Percentiles rank a stretch among this genome's conserved stretches.
Conservation (phyloP, 1,140 invertebrate species). For the Steinernema khuongi region DNA sequence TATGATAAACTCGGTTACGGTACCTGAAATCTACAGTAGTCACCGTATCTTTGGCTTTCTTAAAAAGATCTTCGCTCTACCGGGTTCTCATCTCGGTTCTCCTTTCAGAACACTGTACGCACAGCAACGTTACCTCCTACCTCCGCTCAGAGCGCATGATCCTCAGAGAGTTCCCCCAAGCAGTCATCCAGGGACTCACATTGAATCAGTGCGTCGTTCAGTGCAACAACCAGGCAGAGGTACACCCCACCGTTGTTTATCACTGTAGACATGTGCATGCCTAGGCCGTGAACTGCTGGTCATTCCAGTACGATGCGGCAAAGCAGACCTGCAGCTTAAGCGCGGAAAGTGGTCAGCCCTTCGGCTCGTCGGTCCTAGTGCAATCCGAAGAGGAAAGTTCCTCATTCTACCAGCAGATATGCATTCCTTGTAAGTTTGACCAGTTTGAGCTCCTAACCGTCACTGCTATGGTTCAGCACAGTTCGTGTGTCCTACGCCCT, state of each 20-base stretch:
- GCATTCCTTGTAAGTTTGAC: slow-evolving; percentile 44
- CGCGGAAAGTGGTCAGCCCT: slow-evolving; percentile 46
- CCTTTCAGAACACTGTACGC: slow-evolving; percentile 1
- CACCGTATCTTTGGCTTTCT: too few relatives aligned
- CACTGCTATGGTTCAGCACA: slow-evolving; percentile 36
- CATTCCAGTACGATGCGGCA: slow-evolving; percentile 54
- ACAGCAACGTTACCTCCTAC: slow-evolving; percentile 31
- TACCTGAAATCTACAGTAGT: too few relatives aligned
- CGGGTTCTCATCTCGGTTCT: too few relatives aligned
- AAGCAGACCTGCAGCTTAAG: slow-evolving; percentile 48
- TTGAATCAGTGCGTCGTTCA: slow-evolving; percentile 32
- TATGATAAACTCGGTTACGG: too few relatives aligned
- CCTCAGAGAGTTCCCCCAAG: slow-evolving; percentile 35
- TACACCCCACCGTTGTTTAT: background rate
- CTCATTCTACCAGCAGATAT: slow-evolving; percentile 56
- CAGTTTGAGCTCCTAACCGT: background rate
- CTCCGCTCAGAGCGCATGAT: slow-evolving; percentile 31
- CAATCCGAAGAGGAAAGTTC: slow-evolving; percentile 34
- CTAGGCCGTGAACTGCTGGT: slow-evolving; percentile 41
- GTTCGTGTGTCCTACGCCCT: slow-evolving; percentile 47
- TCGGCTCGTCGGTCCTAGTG: slow-evolving; percentile 46
- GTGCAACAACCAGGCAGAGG: slow-evolving; percentile 27
- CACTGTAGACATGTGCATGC: background rate
- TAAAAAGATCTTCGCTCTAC: too few relatives aligned
- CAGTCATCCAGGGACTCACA: slow-evolving; percentile 31